Evolutionary conservation across 2,797 vertebrate species (phyloP).

Genomic region (Varecia variegata): DNA sequence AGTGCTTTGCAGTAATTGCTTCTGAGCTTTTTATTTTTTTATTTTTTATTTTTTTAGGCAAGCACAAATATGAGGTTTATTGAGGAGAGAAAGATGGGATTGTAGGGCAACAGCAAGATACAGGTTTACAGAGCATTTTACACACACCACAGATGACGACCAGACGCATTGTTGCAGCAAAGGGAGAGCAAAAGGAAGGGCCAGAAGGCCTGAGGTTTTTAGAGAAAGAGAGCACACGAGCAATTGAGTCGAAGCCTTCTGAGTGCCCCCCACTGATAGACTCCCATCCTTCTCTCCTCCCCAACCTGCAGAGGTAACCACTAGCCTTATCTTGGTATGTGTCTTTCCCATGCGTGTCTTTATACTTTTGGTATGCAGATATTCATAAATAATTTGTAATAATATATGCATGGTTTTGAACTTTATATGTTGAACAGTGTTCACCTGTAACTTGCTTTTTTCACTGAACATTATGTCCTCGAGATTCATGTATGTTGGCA

Average conservation of each 20-base stretch:
- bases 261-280: neutral
- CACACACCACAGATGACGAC: no score
- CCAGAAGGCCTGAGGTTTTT: neutral
- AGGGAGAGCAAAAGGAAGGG: no score
- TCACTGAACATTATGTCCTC: neutral
- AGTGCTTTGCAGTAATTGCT: neutral
- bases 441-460: slow-evolving; percentile 31
- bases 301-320: neutral
- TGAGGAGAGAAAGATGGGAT: no score
- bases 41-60: no score
- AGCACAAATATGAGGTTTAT: no score
- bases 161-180: no score
- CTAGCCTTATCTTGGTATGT: neutral
- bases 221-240: neutral
- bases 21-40: neutral
- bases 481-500: neutral
- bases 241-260: neutral
- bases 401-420: neutral
- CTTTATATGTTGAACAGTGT: neutral
- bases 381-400: neutral
- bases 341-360: neutral
- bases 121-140: no score
- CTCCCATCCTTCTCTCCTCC: neutral
- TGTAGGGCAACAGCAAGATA: no score
- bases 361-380: neutral